Evolutionary conservation across 2,888 invertebrate species (phyloP).

Genomic region (Maniola hyperantus): DNA sequence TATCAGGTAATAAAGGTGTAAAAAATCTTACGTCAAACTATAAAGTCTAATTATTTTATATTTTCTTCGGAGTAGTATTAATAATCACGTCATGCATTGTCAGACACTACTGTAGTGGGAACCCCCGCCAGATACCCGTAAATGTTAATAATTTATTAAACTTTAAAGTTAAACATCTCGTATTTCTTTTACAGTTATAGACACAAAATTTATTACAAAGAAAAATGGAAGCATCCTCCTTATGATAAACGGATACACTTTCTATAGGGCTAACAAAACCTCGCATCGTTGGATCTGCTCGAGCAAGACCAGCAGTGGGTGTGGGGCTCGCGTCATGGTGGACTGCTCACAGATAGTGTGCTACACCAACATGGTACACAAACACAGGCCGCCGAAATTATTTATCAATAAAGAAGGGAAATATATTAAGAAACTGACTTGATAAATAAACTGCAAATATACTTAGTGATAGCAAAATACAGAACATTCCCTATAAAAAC

Average conservation of each 20-base stretch:
- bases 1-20: too few relatives aligned
- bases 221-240: not conserved
- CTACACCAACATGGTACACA: not conserved
- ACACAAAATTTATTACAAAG: slow-evolving; percentile 1
- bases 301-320: not conserved
- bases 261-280: not conserved
- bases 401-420: slow-evolving; percentile 1
- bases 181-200: not conserved
- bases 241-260: not conserved
- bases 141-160: too few relatives aligned
- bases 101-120: too few relatives aligned
- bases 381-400: slow-evolving; percentile 2
- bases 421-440: not conserved
- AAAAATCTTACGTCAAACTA: too few relatives aligned
- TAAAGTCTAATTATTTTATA: too few relatives aligned
- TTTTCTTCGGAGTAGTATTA: too few relatives aligned
- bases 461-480: too few relatives aligned
- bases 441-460: not conserved
- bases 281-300: not conserved
- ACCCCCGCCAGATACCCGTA: too few relatives aligned
- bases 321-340: not conserved
- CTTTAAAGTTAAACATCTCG: too few relatives aligned
- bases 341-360: not conserved
- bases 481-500: too few relatives aligned
- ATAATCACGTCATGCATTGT: too few relatives aligned